Conservation (phyloP, 2,113 vertebrate genomes). For the Triplophysa rosa region DNA sequence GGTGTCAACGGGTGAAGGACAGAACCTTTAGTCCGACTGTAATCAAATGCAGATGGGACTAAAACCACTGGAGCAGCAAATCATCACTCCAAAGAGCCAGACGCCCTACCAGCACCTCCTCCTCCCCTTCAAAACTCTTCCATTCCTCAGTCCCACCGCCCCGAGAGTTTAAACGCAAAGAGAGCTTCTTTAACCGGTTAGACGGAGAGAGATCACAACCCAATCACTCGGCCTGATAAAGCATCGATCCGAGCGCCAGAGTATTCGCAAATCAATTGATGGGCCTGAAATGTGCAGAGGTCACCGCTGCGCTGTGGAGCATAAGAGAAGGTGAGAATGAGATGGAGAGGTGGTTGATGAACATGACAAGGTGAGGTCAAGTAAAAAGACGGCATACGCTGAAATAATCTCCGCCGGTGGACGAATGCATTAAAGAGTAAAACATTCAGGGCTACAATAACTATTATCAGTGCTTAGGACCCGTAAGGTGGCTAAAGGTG, state of each 20-base stretch:
- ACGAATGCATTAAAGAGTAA: conserved; percentile 30
- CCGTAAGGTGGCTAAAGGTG: not conserved
- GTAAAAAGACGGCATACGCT: conserved; percentile 66
- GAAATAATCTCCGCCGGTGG: not conserved
- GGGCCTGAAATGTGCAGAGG: conserved; percentile 88
- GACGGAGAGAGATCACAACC: conserved; percentile 96
- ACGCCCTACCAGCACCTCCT: conserved; percentile 44
- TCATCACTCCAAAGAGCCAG: conserved; percentile 81
- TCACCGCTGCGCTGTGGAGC: conserved; percentile 59
- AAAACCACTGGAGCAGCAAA: conserved; percentile 98
- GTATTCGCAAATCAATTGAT: conserved; percentile 99
- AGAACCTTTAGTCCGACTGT: conserved; percentile 81
- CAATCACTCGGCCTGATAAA: conserved; percentile 98
- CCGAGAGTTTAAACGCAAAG: conserved; percentile 63
- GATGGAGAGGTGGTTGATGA: conserved; percentile 47
- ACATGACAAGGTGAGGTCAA: conserved; percentile 56
- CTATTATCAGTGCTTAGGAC: not conserved
- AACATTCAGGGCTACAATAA: conserved; percentile 23
- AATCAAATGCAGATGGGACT: conserved; percentile 97
- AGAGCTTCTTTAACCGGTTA: conserved; percentile 91
- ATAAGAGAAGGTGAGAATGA: conserved; percentile 42
- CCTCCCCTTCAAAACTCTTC: conserved; percentile 49
- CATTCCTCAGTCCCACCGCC: conserved; percentile 66
- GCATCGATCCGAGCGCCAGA: conserved; percentile 90
- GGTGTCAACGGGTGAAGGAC: conserved; percentile 95